Evolutionary conservation across 2,797 vertebrate genomes (phyloP), one percentile per base, ranked within the genome.

Genomic region (Bovichtus variegatus): DNA sequence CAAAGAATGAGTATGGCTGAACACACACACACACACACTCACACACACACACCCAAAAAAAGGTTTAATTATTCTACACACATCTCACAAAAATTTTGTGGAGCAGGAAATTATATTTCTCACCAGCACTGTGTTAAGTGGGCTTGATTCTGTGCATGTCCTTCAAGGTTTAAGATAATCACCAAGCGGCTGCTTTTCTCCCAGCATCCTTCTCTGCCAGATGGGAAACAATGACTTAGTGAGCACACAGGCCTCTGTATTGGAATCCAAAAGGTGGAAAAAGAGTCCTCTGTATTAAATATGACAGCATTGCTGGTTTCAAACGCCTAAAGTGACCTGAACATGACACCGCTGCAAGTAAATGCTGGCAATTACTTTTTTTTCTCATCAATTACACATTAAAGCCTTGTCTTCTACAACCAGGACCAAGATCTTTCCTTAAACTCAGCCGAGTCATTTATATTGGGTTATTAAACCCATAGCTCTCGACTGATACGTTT

Each of bases 31-130:
- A 66, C 47, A 40, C 46, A 16, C 60, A 46, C 25, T 62, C 40
- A 29, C 27, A 31, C 47, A 21, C 47, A 19, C 23, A 41, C 55
- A 49, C 44, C 40, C 58, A 62, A 18, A 60, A 23, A 50, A 57
- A 61, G 50, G 6, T 74, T 71, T 80, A 71, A 60, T 41, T 62
- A 76, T 86, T 75, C 47, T 36, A 21, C 50, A 57, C 77, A 81
- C 76, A 83, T 79, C 76, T 76, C 49, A 67, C 58, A 62, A 36
- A 80, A 82, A 85, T 50, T 67, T 86, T 80, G 71, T 85, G 81
- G 90, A 86, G 83, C 84, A 86, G 81, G 84, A 89, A 89, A 89
- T 89, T 21, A 85, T 83, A 84, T 86, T 90, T 83, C 77, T 78
- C 70, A 73, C 68, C 64, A 75, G 76, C 79, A 41, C 76, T 83